Conservation (phyloP, 2,888 invertebrate species). For the Eledone cirrhosa region DNA sequence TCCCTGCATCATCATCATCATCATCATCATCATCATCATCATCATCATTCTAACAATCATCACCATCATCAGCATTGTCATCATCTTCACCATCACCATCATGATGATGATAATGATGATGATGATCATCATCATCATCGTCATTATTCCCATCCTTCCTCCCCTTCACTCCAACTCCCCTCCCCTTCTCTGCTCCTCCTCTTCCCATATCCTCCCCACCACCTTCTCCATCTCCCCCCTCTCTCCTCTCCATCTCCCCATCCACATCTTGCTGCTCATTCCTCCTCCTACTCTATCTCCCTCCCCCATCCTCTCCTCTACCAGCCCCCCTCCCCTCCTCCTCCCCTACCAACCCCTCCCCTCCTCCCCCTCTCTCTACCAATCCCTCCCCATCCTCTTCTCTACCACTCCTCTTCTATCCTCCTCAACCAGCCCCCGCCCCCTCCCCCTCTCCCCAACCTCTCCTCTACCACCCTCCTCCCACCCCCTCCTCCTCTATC, state of each 20-base stretch:
- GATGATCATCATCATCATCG: too few relatives aligned
- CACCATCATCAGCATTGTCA: too few relatives aligned
- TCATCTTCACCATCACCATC: too few relatives aligned
- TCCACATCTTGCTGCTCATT: neutral
- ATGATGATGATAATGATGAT: too few relatives aligned
- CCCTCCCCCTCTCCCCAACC: neutral
- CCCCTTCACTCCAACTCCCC: neutral
- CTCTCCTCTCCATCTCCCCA: neutral
- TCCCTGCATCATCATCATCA: too few relatives aligned
- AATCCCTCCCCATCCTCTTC: neutral
- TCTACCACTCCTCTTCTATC: neutral
- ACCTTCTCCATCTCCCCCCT: neutral
- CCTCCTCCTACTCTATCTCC: too few relatives aligned
- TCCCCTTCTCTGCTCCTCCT: neutral
- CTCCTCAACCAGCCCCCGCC: too few relatives aligned
- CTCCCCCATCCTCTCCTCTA: neutral
- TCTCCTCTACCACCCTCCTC: neutral
- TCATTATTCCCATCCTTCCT: neutral
- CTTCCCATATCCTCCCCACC: too few relatives aligned
- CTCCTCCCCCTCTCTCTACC: neutral
- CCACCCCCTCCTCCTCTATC: neutral
- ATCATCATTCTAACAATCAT: too few relatives aligned
- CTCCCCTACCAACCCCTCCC: too few relatives aligned
- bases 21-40: too few relatives aligned
- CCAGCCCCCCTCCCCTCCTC: neutral